These are phyloP conservation scores for Episyrphus balteatus DNA, from an alignment of 1,140 invertebrate genomes.

Conservation along the genomic window DNA sequence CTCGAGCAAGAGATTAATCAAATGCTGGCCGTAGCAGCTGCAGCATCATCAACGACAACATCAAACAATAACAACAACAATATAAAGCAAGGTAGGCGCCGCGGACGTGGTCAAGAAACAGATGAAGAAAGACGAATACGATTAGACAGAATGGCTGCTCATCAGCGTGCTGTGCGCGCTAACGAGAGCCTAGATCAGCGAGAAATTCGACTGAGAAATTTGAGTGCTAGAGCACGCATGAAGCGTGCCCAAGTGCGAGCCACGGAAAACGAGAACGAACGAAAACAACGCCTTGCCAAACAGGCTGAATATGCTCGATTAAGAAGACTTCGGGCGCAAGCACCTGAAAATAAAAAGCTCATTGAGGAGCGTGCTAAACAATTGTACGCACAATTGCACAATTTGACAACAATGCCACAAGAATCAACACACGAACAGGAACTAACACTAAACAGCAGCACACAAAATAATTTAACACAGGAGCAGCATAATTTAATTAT, in stretches of 20 bases:
- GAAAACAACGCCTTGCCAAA: constrained; percentile 27
- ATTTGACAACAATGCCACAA: neutral
- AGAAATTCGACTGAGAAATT: constrained; percentile 33
- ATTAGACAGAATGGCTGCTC: constrained; percentile 35
- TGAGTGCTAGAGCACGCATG: constrained; percentile 30
- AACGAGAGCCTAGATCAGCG: constrained; percentile 45
- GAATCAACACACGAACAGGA: too few relatives aligned
- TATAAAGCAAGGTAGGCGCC: constrained; percentile 6
- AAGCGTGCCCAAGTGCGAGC: constrained; percentile 30
- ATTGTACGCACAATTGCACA: constrained; percentile 16
- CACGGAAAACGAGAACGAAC: constrained; percentile 29
- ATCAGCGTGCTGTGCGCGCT: constrained; percentile 35
- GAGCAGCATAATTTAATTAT: constrained; percentile 5
- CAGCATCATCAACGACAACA: constrained; percentile 12
- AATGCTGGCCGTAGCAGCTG: constrained; percentile 22
- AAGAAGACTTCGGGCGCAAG: constrained; percentile 29
- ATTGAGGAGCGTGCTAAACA: constrained; percentile 11
- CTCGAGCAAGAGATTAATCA: constrained; percentile 31
- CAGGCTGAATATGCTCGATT: constrained; percentile 33
- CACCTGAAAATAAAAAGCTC: constrained; percentile 12
- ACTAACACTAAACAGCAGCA: too few relatives aligned
- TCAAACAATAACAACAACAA: constrained; percentile 3
- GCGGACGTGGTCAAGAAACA: constrained; percentile 20
- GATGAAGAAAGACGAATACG: constrained; percentile 31
- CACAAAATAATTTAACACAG: constrained; percentile 10